phyloP scores from a whole-genome alignment of 2,888 invertebrate species.

The Dorcus hopei region DNA sequence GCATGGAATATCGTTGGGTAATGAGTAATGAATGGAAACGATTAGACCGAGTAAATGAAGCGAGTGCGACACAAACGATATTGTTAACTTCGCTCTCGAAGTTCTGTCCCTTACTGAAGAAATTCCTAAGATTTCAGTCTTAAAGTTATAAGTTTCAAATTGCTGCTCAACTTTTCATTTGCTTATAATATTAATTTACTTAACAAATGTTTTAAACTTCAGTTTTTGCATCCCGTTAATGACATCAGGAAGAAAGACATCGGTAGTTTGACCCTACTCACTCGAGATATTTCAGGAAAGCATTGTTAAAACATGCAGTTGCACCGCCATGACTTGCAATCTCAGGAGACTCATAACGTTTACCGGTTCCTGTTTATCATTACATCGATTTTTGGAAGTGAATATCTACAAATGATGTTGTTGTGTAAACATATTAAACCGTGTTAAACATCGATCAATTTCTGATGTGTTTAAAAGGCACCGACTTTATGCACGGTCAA shows the following conservation, averaged over 20 bases:
- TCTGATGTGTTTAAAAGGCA: slow-evolving; percentile 7
- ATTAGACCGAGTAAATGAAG: slow-evolving; percentile 28
- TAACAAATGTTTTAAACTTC: too few relatives aligned
- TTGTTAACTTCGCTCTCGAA: slow-evolving; percentile 18
- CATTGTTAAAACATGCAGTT: slow-evolving; percentile 20
- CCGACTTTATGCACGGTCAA: too few relatives aligned
- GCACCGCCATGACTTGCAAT: slow-evolving; percentile 22
- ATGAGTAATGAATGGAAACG: slow-evolving; percentile 30
- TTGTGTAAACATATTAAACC: slow-evolving; percentile 16
- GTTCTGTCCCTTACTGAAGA: too few relatives aligned
- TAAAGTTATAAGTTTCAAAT: too few relatives aligned
- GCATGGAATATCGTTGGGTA: slow-evolving; percentile 21
- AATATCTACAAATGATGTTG: slow-evolving; percentile 15
- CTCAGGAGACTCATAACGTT: slow-evolving; percentile 20
- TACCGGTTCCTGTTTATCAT: slow-evolving; percentile 17
- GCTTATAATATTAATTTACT: too few relatives aligned
- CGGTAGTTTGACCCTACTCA: slow-evolving; percentile 10
- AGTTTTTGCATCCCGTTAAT: too few relatives aligned
- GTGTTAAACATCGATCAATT: slow-evolving; percentile 19
- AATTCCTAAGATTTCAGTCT: too few relatives aligned
- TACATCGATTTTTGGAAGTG: slow-evolving; percentile 15
- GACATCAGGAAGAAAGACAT: slow-evolving; percentile 14
- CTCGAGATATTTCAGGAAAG: slow-evolving; percentile 18
- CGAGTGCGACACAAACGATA: slow-evolving; percentile 28
- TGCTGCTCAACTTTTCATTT: too few relatives aligned